These are phyloP conservation scores for Tipula vernalis DNA, from an alignment of 2,888 invertebrate species.

Conservation along the genomic window DNA sequence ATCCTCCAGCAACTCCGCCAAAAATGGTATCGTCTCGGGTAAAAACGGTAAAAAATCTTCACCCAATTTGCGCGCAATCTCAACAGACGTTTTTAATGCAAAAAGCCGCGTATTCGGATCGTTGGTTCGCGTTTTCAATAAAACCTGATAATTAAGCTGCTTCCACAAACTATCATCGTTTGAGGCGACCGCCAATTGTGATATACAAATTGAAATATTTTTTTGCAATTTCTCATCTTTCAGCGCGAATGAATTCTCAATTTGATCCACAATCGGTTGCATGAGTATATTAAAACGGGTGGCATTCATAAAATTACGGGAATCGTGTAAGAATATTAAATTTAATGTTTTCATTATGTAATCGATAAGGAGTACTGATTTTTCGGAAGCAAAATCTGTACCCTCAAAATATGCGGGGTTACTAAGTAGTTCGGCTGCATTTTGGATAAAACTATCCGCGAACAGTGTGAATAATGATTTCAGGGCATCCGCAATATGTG, in stretches of 20 bases:
- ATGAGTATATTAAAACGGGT: slow-evolving; percentile 74
- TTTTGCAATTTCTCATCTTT: slow-evolving; percentile 45
- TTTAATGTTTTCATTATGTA: slow-evolving; percentile 63
- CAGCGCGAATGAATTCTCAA: slow-evolving; percentile 59
- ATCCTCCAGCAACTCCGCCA: slow-evolving; percentile 87
- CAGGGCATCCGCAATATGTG: slow-evolving; percentile 64
- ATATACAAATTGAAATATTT: slow-evolving; percentile 63
- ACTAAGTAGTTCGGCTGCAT: slow-evolving; percentile 61
- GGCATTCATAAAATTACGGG: slow-evolving; percentile 69
- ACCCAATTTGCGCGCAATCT: slow-evolving; percentile 70
- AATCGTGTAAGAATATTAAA: slow-evolving; percentile 70
- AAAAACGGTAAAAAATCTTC: slow-evolving; percentile 79
- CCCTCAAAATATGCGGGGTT: slow-evolving; percentile 37
- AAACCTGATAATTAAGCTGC: slow-evolving; percentile 75
- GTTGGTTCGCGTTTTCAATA: slow-evolving; percentile 73
- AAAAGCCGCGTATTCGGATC: slow-evolving; percentile 59
- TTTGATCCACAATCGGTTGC: slow-evolving; percentile 79
- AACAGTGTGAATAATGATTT: slow-evolving; percentile 85
- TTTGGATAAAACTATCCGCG: slow-evolving; percentile 71
- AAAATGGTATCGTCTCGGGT: slow-evolving; percentile 87
- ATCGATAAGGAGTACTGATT: slow-evolving; percentile 49
- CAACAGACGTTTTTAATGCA: slow-evolving; percentile 58
- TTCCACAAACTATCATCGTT: slow-evolving; percentile 84
- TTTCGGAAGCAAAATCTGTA: slow-evolving; percentile 32
- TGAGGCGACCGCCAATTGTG: slow-evolving; percentile 68